A percentile compares a stretch with the other conserved stretches of the same genome.
Conservation (phyloP, 2,113 vertebrate genomes). For the Phalacrocorax carbo region DNA sequence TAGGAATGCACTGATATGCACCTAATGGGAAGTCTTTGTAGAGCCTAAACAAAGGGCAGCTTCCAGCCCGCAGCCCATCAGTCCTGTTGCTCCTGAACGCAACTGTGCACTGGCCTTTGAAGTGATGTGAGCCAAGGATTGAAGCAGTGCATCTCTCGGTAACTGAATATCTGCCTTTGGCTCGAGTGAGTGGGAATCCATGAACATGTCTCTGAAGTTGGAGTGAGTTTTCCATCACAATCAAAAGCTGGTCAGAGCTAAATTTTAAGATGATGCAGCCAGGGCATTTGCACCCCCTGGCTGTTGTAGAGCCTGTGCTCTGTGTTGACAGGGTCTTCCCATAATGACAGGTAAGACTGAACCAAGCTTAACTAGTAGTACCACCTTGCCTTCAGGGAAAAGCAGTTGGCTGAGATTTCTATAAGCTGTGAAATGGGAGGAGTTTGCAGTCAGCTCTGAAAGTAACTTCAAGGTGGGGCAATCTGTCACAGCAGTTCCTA, state of each 20-base stretch:
- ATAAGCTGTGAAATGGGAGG: neutral
- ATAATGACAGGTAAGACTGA: neutral
- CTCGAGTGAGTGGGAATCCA: neutral
- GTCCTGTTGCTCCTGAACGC: neutral
- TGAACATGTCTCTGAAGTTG: neutral
- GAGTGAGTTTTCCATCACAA: neutral
- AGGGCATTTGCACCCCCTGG: neutral
- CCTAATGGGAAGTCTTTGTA: neutral
- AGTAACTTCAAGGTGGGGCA: neutral
- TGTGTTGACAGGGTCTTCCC: neutral
- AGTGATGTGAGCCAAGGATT: neutral
- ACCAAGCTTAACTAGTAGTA: neutral
- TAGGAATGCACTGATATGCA: neutral
- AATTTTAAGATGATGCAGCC: neutral
- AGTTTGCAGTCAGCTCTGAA: neutral
- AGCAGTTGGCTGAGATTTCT: neutral
- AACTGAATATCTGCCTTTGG: neutral
- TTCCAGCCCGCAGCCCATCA: neutral
- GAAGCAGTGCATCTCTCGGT: neutral
- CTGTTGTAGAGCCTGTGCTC: neutral
- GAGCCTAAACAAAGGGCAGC: neutral
- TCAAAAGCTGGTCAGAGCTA: neutral
- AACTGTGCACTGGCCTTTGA: neutral
- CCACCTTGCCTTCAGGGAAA: neutral
- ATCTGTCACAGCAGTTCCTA: neutral